Percentiles rank a stretch among this genome's conserved stretches.
Conservation (phyloP, 2,888 invertebrate genomes). For the Iphiclides podalirius region DNA sequence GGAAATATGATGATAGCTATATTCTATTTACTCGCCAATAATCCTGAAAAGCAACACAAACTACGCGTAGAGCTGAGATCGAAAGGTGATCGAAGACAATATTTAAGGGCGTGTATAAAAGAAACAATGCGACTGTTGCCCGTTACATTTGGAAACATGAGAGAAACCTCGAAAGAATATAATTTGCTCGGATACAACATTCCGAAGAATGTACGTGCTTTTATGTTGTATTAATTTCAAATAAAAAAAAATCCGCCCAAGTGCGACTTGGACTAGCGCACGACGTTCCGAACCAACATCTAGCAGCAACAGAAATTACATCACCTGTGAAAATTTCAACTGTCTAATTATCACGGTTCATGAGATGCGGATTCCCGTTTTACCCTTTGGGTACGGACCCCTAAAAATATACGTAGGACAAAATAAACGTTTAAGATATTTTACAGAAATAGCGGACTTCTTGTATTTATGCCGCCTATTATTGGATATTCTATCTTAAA, state of each 20-base stretch:
- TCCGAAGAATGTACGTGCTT: conserved; percentile 82
- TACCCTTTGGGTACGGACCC: no score
- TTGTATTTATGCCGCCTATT: no score
- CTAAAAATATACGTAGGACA: no score
- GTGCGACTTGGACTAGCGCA: no score
- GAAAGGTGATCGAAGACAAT: conserved; percentile 62
- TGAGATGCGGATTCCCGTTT: no score
- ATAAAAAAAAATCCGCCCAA: neutral
- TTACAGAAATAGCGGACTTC: no score
- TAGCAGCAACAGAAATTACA: no score
- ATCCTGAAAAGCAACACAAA: conserved; percentile 82
- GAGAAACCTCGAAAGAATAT: conserved; percentile 75
- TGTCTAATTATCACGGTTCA: no score
- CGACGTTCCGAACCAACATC: no score
- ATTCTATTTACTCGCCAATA: conserved; percentile 81
- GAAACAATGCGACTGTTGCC: conserved; percentile 84
- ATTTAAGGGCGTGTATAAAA: conserved; percentile 86
- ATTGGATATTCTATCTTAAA: no score
- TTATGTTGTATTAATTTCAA: conserved; percentile 38
- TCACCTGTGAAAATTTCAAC: no score
- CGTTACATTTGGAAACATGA: conserved; percentile 77
- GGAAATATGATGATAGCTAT: conserved; percentile 76
- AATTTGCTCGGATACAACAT: conserved; percentile 82
- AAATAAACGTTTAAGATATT: no score
- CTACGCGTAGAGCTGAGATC: conserved; percentile 78